phyloP scores from a whole-genome alignment of 2,113 vertebrate species.

The Tinamus guttatus region DNA sequence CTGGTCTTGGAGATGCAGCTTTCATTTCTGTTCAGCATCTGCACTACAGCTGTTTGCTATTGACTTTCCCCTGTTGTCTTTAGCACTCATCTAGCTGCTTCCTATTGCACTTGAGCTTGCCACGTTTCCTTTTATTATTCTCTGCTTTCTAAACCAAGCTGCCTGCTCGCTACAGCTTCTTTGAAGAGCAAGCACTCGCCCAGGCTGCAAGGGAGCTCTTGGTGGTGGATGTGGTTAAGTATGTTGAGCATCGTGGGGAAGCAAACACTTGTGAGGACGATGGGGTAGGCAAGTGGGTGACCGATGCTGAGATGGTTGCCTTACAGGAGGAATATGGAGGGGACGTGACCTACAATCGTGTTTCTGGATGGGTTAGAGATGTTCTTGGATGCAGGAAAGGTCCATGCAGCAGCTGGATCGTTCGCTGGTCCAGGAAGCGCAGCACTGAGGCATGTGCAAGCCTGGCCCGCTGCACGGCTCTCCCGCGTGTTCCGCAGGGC shows the following conservation, averaged over 20 bases:
- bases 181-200: background rate
- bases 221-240: rapidly evolving
- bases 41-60: conserved; percentile 47
- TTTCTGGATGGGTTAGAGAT: background rate
- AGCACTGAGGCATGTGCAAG: rapidly evolving
- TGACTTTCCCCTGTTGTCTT: conserved; percentile 20
- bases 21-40: conserved; percentile 33
- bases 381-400: background rate
- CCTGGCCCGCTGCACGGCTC: background rate
- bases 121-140: background rate
- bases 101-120: background rate
- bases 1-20: background rate
- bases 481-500: rapidly evolving
- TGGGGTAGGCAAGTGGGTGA: background rate
- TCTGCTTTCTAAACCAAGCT: conserved; percentile 1
- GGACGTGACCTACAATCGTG: rapidly evolving
- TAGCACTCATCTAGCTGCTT: background rate
- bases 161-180: background rate
- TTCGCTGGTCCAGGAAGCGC: background rate
- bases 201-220: background rate
- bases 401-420: background rate
- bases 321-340: background rate
- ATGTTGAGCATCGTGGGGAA: background rate
- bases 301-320: too few species aligned
- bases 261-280: rapidly evolving